Base-by-base conservation (phyloP, 2,113 vertebrate genomes). In the Nematolebias whitei region DNA sequence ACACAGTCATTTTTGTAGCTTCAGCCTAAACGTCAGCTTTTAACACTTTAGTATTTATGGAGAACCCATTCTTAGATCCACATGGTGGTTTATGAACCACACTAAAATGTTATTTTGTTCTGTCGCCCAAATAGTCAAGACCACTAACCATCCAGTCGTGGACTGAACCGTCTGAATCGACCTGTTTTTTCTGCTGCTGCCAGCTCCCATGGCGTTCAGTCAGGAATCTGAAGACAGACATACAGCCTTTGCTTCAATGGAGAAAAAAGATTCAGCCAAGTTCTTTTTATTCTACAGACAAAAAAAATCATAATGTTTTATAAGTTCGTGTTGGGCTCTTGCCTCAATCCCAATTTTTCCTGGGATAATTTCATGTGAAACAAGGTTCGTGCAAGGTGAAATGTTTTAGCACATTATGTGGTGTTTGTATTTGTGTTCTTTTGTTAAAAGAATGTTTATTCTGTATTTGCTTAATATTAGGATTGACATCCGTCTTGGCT, bases 281-380 rank as follows among this genome's bases (percentile, higher is more conserved):
- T 24, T 64, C 74, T 79, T 84, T 66, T 80, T 55, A 77, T 80
- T 85, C 76, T 80, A 72, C 84, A 71, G 70, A 74, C 84, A 78
- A 52, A 80, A 72, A 82, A 76, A 83, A 76, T 19, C 61, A 80
- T 49, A 11, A 54, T 67, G 74, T 82, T 92, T 94, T 90, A 90
- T 92, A 95, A 88, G 89, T 93, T 94, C 92, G 92, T 87, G 89
- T 92, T 94, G 78, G 79, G 76, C 63, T 59, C 58, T 58, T 57
- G 79, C 79, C 76, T 66, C 60, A 67, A 87, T 82, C 80, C 66
- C 63, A 77, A 68, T 72, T 47, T 72, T 59, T 68, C 65, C 32
- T 68, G 63, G 66, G 56, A 79, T 59, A 61, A 76, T 82, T 88
- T 84, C 29, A 62, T 71, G 68, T 82, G 76, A 88, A 87, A 67